Conservation (phyloP, 2,113 vertebrate species). For the Triplophysa tibetana region DNA sequence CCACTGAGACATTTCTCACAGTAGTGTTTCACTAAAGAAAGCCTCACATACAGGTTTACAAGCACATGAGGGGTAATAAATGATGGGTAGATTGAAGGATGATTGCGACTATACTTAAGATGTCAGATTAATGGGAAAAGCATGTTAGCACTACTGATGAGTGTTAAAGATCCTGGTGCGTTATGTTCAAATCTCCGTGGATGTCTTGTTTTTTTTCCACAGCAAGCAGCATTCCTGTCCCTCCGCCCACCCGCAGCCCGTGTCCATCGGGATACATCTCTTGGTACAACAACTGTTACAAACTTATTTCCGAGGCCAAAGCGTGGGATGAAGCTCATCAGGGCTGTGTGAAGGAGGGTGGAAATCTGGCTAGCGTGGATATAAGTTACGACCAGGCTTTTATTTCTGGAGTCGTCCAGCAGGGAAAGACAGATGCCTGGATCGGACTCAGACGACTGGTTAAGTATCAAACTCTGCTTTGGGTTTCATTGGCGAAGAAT, state of each 20-base stretch:
- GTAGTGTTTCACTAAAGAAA: too few relatives aligned
- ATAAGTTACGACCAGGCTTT: constrained; percentile 80
- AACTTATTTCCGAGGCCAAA: constrained; percentile 63
- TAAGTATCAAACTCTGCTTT: background rate
- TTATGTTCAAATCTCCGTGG: too few relatives aligned
- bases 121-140: too few relatives aligned
- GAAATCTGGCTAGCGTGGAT: constrained; percentile 75
- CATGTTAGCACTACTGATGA: too few relatives aligned
- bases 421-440: constrained; percentile 69
- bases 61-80: too few relatives aligned
- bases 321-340: constrained; percentile 68
- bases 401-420: constrained; percentile 67
- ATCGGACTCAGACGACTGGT: constrained; percentile 74
- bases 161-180: too few relatives aligned
- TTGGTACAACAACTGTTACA: constrained; percentile 77
- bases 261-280: constrained; percentile 68
- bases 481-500: background rate
- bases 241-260: constrained; percentile 65
- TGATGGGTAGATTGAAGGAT: too few relatives aligned
- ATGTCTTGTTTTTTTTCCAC: background rate
- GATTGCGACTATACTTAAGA: too few relatives aligned
- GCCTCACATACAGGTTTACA: too few relatives aligned
- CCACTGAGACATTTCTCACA: too few relatives aligned
- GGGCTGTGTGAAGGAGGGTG: constrained; percentile 61
- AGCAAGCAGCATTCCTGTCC: constrained; percentile 67